Evolutionary conservation across 2,888 invertebrate species (phyloP), one percentile per base, ranked within the genome.

Genomic region (Halictus quadricinctus): DNA sequence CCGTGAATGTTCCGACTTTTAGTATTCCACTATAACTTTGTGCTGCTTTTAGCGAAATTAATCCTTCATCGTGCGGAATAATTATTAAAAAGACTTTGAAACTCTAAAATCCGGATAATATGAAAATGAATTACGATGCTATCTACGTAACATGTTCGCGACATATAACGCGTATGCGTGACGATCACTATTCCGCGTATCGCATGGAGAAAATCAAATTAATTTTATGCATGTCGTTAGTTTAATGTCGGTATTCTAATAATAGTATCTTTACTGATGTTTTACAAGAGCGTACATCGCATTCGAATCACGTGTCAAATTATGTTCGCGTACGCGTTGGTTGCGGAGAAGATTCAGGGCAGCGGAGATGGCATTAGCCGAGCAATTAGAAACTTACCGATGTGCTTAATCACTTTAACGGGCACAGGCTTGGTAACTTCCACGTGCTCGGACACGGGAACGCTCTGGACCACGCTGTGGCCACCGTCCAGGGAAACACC

Each of bases 361-460:
- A 18, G 8, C 18, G 13, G 29, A 66, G 36, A 4, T 3, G 36
- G 18, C 36, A 29, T 66, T 66, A 66, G 18, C 36, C 66, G 66
- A 43, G 41, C 69, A n/a, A 69, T 69, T 41, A 41, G n/a, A 76
- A 78, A 81, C 88, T 92, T 91, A 94, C 97, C 96, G 2, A 97
- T 95, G 92, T 97, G 96, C 92, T 96, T 97, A 92, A 96, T 96
- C 82, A 97, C 96, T 74, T 97, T 97, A 60, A 97, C 96, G 0
- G 96, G 96, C 73, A 97, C 96, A 0, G 97, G 97, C 90, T 95
- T 97, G 69, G 96, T 96, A 91, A 97, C 96, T 92, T 97, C 96
- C 0, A 97, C 95, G 88, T 97, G 96, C 88, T 96, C 96, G 77
- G 96, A 96, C 50, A 96, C 95, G 0, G 96, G 96, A 86, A 96